Conservation (phyloP, 2,888 invertebrate genomes). For the Polylopha cassiicola region DNA sequence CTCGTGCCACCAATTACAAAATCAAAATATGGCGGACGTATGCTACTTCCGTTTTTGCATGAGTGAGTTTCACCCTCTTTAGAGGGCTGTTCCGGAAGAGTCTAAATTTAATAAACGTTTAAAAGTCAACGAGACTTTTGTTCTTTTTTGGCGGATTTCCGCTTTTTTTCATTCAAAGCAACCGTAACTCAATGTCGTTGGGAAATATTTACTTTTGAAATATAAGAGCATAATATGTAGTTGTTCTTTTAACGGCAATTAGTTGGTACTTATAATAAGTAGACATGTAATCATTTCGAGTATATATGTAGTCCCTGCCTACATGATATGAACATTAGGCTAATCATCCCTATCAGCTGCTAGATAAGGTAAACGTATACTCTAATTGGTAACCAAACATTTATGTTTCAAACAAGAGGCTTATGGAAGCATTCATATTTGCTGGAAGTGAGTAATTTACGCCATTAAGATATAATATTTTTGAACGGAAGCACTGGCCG, state of each 20-base stretch:
- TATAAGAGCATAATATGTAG: too few species aligned
- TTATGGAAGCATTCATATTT: too few species aligned
- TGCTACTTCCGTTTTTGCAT: conserved; percentile 71
- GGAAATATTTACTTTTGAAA: too few species aligned
- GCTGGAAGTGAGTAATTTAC: conserved; percentile 17
- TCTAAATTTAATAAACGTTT: conserved; percentile 63
- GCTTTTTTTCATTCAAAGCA: conserved; percentile 33
- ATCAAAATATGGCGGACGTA: conserved; percentile 61
- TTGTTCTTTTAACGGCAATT: too few species aligned
- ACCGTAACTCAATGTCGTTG: conserved; percentile 14
- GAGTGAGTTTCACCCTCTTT: conserved; percentile 58
- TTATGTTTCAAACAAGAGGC: too few species aligned
- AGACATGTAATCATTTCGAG: too few species aligned
- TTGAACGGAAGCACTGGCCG: conserved; percentile 21
- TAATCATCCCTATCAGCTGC: neutral
- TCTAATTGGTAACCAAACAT: conserved; percentile 7
- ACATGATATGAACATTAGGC: neutral
- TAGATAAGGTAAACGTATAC: neutral
- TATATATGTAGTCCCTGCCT: too few species aligned
- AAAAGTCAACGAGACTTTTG: conserved; percentile 62
- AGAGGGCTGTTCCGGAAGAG: conserved; percentile 70
- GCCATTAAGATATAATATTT: conserved; percentile 16
- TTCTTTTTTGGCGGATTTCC: conserved; percentile 53
- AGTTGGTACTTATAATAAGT: too few species aligned
- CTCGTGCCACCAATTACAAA: conserved; percentile 70